Evolutionary conservation across 2,888 invertebrate species (phyloP).

Genomic region (Leptinotarsa tumamoca): DNA sequence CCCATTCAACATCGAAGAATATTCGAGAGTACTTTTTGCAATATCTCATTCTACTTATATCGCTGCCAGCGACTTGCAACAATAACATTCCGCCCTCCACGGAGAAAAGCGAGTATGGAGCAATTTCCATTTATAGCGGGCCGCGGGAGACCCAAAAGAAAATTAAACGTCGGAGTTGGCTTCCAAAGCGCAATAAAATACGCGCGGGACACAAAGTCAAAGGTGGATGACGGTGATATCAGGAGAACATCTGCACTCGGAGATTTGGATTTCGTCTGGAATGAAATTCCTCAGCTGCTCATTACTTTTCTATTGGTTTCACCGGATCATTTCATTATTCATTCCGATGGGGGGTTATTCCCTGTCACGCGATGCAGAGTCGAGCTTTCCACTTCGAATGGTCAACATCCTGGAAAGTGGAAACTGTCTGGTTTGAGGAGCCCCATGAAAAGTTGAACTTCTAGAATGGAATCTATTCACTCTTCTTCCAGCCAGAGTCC

Average conservation of each 20-base stretch:
- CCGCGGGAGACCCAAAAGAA: constrained; percentile 37
- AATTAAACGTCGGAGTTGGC: constrained; percentile 36
- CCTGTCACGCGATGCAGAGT: too few relatives aligned
- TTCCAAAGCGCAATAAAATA: constrained; percentile 34
- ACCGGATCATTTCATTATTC: neutral
- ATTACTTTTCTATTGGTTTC: neutral
- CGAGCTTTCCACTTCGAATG: too few relatives aligned
- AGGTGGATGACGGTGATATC: constrained; percentile 35
- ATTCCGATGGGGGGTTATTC: too few relatives aligned
- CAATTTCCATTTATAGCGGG: constrained; percentile 41
- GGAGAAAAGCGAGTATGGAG: constrained; percentile 29
- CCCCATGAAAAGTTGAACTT: too few relatives aligned
- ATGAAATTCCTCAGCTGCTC: neutral
- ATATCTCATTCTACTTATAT: constrained; percentile 9
- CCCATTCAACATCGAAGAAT: neutral
- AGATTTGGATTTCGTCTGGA: neutral
- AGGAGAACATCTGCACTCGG: constrained; percentile 32
- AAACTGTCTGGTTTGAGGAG: too few relatives aligned
- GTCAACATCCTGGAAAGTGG: too few relatives aligned
- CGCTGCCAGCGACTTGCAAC: constrained; percentile 31
- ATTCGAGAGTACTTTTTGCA: neutral
- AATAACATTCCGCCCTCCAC: constrained; percentile 31
- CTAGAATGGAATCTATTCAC: too few relatives aligned
- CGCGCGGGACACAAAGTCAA: constrained; percentile 36
- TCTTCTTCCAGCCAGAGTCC: too few relatives aligned